These are phyloP conservation scores for Carlito syrichta DNA, from an alignment of 2,113 vertebrate species.

Conservation along the genomic window DNA sequence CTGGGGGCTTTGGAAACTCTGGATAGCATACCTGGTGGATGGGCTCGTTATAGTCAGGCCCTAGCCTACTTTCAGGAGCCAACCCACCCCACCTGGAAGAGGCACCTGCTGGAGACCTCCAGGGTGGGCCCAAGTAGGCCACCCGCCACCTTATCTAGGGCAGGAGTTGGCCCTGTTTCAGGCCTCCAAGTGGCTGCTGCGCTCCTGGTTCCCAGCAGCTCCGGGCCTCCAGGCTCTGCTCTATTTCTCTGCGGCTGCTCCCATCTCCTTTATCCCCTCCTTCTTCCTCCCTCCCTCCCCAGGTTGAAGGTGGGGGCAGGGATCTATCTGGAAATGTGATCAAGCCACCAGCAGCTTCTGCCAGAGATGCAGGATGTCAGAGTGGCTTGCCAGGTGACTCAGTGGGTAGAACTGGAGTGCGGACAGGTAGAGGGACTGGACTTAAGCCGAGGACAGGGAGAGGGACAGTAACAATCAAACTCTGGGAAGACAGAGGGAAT, in stretches of 20 bases:
- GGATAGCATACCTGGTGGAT: neutral
- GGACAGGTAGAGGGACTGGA: neutral
- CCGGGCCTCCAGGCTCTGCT: accelerated
- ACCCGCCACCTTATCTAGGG: slow-evolving; percentile 59
- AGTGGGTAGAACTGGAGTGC: neutral
- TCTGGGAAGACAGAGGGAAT: neutral
- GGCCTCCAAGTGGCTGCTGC: neutral
- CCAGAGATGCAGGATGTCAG: slow-evolving; percentile 16
- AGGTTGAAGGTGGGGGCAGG: neutral
- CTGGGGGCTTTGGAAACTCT: neutral
- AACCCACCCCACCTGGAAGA: neutral
- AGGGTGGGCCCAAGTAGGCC: slow-evolving; percentile 61
- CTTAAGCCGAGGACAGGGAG: neutral
- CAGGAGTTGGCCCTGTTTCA: slow-evolving; percentile 65
- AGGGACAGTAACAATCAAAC: neutral
- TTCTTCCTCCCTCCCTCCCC: neutral
- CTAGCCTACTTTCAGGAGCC: slow-evolving; percentile 45
- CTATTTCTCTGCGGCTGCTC: neutral
- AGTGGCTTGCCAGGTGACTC: neutral
- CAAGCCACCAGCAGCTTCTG: slow-evolving; percentile 35
- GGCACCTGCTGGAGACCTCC: neutral
- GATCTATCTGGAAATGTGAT: slow-evolving; percentile 63
- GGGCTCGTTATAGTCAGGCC: neutral
- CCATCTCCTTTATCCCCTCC: neutral
- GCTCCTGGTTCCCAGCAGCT: neutral